These are phyloP conservation scores for Cecropterus lyciades DNA, from an alignment of 1,140 invertebrate genomes.

Conservation along the genomic window DNA sequence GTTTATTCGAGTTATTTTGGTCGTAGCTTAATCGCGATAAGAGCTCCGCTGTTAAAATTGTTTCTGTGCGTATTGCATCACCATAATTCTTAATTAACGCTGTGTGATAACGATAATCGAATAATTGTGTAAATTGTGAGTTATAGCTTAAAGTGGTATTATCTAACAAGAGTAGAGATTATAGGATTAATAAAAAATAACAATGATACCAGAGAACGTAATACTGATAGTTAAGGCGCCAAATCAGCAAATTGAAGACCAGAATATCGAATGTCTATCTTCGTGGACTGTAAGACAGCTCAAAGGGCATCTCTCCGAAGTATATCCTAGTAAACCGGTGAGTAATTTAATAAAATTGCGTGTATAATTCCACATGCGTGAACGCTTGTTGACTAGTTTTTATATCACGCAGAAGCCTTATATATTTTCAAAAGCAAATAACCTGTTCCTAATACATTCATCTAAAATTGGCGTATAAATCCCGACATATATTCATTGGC, in stretches of 20 bases:
- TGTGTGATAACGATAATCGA: neutral
- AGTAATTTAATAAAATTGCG: conserved; percentile 58
- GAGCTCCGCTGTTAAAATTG: conserved; percentile 20
- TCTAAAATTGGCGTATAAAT: no score
- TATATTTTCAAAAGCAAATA: no score
- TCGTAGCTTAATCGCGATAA: conserved; percentile 36
- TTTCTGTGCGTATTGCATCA: conserved; percentile 43
- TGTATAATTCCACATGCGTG: no score
- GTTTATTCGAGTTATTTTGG: conserved; percentile 56
- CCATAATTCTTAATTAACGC: neutral
- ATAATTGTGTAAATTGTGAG: conserved; percentile 26
- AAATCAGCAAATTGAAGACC: conserved; percentile 95
- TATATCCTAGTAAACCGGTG: conserved; percentile 96
- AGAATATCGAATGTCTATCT: conserved; percentile 91
- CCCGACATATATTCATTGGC: no score
- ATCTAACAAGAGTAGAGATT: conserved; percentile 55
- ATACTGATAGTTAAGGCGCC: conserved; percentile 94
- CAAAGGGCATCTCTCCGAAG: conserved; percentile 92
- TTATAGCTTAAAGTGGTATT: conserved; percentile 43
- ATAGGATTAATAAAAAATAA: conserved; percentile 57
- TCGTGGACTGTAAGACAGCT: conserved; percentile 94
- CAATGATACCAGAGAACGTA: conserved; percentile 85
- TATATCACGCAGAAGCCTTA: no score
- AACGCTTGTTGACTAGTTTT: no score
- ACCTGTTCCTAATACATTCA: no score